A percentile compares a stretch with the other conserved stretches of the same genome.
Evolutionary conservation across 2,888 invertebrate species (phyloP).

Genomic region (Melanostoma mellinum): DNA sequence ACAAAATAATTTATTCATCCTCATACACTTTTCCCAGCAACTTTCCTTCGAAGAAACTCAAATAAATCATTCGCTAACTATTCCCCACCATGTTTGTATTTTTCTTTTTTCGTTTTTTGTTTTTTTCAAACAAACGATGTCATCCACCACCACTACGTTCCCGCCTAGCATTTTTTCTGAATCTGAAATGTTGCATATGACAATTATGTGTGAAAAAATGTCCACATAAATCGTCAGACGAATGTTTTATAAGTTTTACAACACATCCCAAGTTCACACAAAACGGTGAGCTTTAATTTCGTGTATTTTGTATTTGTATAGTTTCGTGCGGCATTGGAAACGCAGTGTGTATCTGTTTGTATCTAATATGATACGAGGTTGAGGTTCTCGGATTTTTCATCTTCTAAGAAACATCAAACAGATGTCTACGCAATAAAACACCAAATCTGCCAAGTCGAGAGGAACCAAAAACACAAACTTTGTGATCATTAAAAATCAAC

Average conservation of each 20-base stretch:
- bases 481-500: conserved; percentile 71
- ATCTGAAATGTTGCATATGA: conserved; percentile 61
- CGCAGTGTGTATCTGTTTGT: not conserved
- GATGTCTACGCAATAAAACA: conserved; percentile 66
- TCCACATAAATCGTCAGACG: conserved; percentile 61
- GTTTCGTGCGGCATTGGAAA: not conserved
- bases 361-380: not conserved
- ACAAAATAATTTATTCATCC: conserved; percentile 40
- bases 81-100: conserved; percentile 18
- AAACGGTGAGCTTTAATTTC: conserved; percentile 56
- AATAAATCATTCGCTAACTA: conserved; percentile 63
- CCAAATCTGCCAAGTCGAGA: conserved; percentile 38
- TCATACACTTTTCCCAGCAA: conserved; percentile 49
- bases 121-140: conserved; percentile 16
- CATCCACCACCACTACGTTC: not conserved
- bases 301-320: not conserved
- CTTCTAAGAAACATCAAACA: conserved; percentile 51
- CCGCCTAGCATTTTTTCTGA: conserved; percentile 24
- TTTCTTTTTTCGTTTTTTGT: not conserved
- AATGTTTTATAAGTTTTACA: conserved; percentile 38
- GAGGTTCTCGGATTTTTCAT: conserved; percentile 1
- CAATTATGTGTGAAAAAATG: conserved; percentile 64
- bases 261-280: conserved; percentile 18
- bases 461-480: conserved; percentile 48
- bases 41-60: conserved; percentile 28